These are phyloP conservation scores for Carassius carassius DNA, from an alignment of 2,113 vertebrate species.

Conservation along the genomic window DNA sequence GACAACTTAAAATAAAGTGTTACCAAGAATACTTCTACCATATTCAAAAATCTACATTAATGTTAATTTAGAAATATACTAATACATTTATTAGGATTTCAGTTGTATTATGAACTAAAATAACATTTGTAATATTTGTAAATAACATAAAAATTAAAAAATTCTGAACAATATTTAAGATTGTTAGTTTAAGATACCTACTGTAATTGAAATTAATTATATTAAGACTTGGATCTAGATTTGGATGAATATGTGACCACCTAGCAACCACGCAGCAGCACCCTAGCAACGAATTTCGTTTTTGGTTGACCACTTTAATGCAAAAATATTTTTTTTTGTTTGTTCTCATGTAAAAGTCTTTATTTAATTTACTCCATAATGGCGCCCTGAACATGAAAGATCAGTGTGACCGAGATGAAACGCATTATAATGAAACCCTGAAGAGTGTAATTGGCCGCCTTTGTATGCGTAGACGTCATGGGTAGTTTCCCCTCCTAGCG, in stretches of 20 bases:
- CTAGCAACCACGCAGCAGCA: neutral
- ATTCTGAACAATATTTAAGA: too few relatives aligned
- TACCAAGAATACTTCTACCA: neutral
- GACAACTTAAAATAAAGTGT: too few relatives aligned
- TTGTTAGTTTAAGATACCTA: too few relatives aligned
- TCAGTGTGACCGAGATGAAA: constrained; percentile 28
- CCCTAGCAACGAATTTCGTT: neutral
- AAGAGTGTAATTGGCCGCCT: constrained; percentile 6
- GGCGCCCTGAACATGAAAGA: constrained; percentile 25
- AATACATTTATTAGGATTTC: too few relatives aligned
- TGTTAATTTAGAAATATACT: neutral
- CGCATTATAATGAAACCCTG: constrained; percentile 29
- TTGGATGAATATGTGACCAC: neutral
- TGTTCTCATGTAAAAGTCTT: constrained; percentile 2
- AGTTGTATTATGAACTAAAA: too few relatives aligned
- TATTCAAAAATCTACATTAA: neutral
- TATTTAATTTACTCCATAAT: constrained; percentile 6
- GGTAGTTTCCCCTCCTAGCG: constrained; percentile 13
- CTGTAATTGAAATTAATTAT: too few relatives aligned
- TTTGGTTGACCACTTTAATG: neutral
- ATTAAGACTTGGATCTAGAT: too few relatives aligned
- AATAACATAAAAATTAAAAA: too few relatives aligned
- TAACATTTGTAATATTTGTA: too few relatives aligned
- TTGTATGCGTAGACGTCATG: constrained; percentile 19
- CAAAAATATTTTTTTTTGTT: neutral